Evolutionary conservation across 1,140 invertebrate species (phyloP).

Genomic region (Drosophila parabipectinata): DNA sequence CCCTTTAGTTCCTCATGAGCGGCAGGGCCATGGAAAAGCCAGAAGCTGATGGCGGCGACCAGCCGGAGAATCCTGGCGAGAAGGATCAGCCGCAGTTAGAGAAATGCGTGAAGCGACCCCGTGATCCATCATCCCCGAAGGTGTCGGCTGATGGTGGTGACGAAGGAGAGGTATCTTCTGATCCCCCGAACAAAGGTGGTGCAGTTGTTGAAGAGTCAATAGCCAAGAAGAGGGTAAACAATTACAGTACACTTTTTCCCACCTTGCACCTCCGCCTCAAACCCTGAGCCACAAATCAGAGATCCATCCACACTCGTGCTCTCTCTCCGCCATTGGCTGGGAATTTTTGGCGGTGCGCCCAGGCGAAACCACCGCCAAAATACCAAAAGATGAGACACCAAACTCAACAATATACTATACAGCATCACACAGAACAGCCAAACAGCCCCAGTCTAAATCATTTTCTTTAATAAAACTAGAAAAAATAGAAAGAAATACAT

Average conservation of each 20-base stretch:
- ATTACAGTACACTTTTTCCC: constrained; percentile 21
- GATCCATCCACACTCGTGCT: constrained; percentile 1
- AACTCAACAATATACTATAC: background rate
- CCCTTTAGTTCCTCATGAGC: background rate
- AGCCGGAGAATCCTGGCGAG: constrained; percentile 19
- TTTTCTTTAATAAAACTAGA: constrained; percentile 17
- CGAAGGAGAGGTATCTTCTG: background rate
- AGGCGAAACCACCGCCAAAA: constrained; percentile 9
- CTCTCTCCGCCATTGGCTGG: constrained; percentile 20
- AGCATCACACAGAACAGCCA: too few relatives aligned
- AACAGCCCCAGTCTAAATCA: constrained; percentile 14
- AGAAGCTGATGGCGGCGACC: constrained; percentile 45
- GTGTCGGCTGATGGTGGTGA: constrained; percentile 3
- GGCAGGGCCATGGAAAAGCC: constrained; percentile 49
- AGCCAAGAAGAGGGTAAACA: constrained; percentile 65
- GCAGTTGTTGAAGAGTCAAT: constrained; percentile 1
- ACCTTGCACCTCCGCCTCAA: background rate
- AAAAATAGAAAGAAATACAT: constrained; percentile 1
- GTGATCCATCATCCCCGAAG: background rate
- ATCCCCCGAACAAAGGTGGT: background rate
- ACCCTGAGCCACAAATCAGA: constrained; percentile 25
- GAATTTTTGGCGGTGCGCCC: constrained; percentile 38
- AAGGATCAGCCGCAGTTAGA: constrained; percentile 9
- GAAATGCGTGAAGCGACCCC: constrained; percentile 25
- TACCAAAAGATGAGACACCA: background rate